Evolutionary conservation across 2,113 vertebrate genomes (phyloP), one percentile per base, ranked within the genome.

Genomic region (Scartelaos histophorus): DNA sequence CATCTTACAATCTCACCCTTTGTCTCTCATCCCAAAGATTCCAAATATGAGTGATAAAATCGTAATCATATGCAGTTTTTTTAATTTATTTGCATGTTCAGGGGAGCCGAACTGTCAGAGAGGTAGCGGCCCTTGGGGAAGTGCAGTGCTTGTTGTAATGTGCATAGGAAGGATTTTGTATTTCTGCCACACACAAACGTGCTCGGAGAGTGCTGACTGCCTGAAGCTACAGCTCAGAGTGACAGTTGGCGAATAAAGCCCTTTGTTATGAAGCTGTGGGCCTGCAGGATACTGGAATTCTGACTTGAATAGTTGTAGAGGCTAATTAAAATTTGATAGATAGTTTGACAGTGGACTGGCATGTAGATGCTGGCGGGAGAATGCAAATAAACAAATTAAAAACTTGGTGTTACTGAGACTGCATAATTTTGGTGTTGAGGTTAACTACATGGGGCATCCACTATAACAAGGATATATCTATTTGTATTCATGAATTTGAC

Each of bases 151-250:
- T 61, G 12, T 58, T 13, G 25, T 61, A 61, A 61, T 61, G 58
- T 10, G 38, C 38, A 43, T 60, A 61, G 45, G 58, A 45, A 67
- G 70, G 62, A 49, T 66, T 72, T 62, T 67, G 3, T 72, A 58
- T 11, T 19, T 12, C 70, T 38, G 38, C 66, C 15, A 64, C 46
- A 45, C 6, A 67, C 45, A 53, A 0, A 25, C 17, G 60, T 22
- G 56, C 4, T 43, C 5, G 35, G 9, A 35, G 78, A 58, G 43
- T 17, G 57, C 47, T 58, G 67, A 45, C 64, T 70, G 75, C 68
- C 77, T 72, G 45, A 13, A 76, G 86, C 73, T 56, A 54, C 34
- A 67, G 67, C 73, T 62, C 65, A 67, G 58, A 60, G 65, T 79
- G 73, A 78, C 57, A 79, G 56, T 64, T 75, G 67, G 64, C 71